Conservation (phyloP, 2,888 invertebrate species). For the Fissipunctia ypsillon region DNA sequence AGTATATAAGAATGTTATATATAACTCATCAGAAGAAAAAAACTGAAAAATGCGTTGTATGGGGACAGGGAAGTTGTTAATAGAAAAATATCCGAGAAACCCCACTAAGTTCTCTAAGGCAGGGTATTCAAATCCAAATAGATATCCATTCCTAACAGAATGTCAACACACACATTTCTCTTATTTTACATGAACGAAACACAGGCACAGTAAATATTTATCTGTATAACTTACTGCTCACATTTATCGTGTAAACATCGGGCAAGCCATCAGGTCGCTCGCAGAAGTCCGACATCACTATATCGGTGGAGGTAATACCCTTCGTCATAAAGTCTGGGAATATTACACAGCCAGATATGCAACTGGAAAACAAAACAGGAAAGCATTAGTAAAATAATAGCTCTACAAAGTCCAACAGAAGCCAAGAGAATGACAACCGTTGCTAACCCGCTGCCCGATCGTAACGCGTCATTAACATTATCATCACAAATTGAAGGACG, state of each 20-base stretch:
- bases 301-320: constrained; percentile 85
- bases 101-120: too few relatives aligned
- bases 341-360: constrained; percentile 89
- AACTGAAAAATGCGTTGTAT: too few relatives aligned
- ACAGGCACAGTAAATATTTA: neutral
- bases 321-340: constrained; percentile 81
- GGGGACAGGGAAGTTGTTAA: too few relatives aligned
- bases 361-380: constrained; percentile 75
- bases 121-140: neutral
- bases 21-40: too few relatives aligned
- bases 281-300: constrained; percentile 86
- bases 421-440: neutral
- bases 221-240: constrained; percentile 82
- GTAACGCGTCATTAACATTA: neutral
- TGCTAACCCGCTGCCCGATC: neutral
- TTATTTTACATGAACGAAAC: neutral
- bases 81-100: neutral
- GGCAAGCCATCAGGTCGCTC: constrained; percentile 83
- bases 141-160: neutral
- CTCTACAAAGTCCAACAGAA: neutral
- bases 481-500: neutral
- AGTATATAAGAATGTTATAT: too few relatives aligned
- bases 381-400: neutral
- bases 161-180: neutral
- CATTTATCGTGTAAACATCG: constrained; percentile 84